Evolutionary conservation across 2,888 invertebrate genomes (phyloP), one percentile per base, ranked within the genome.

Genomic region (Cheilosia soror): DNA sequence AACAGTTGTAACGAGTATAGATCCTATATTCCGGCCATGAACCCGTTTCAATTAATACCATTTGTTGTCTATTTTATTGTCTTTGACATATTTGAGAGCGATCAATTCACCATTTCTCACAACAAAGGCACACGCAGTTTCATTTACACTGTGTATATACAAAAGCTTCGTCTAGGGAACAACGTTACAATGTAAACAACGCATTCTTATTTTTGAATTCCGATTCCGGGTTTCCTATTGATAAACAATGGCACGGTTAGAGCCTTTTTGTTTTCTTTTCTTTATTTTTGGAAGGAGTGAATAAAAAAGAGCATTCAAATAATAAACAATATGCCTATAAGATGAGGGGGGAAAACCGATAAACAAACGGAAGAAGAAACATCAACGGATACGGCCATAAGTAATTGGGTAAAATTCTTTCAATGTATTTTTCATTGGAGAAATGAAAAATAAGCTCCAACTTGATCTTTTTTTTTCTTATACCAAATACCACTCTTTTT

Each of bases 201-300:
- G 33, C 44, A 66, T 55, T 57, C 29, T 63, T 63, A 27, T 78
- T 82, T 31, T 31, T 44, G 55, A 75, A 79, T 75, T 84, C 55
- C 71, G 65, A 76, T 75, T 84, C 75, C 80, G 69, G 80, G 71
- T 80, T 71, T 65, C 65, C 69, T 60, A 49, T 62, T 60, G 71
- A 84, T 80, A 76, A 79, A 65, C 73, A 79, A 33, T 63, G 58
- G 20, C 37, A 20, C 31, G 63, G 33, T 33, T 63, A 42, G 63
- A 57, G 72, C 40, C 31, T 58, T 58, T 40, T 62, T 71, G 27
- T 73, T 73, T 55, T n/a, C 9, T 55, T 66, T 49, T 68, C 47
- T 75, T 63, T 71, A 71, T 82, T 82, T 82, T 65, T 69, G 71
- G 84, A 66, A 73, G 68, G 40, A 78, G 66, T 62, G 77, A 65